phyloP scores from a whole-genome alignment of 2,888 invertebrate species.

The Phasia obesa region DNA sequence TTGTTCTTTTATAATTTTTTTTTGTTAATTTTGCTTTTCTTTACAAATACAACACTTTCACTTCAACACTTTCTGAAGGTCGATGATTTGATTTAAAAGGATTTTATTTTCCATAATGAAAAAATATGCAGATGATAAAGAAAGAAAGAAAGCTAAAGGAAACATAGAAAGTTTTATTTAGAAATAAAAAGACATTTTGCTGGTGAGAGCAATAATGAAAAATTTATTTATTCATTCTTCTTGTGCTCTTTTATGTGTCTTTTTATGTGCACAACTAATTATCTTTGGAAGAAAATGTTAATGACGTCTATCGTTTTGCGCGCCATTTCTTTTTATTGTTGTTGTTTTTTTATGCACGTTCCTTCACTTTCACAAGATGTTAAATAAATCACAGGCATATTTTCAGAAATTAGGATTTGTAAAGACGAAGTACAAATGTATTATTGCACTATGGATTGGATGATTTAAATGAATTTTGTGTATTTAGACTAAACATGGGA shows the following conservation, averaged over 20 bases:
- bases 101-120: slow-evolving; percentile 29
- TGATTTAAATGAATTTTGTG: no score
- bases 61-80: slow-evolving; percentile 67
- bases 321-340: not conserved
- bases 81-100: slow-evolving; percentile 46
- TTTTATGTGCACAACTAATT: slow-evolving; percentile 46
- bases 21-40: slow-evolving; percentile 34
- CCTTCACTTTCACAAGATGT: not conserved
- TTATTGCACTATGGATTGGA: no score
- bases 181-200: slow-evolving; percentile 18
- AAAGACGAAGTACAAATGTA: no score
- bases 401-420: not conserved
- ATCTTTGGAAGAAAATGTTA: slow-evolving; percentile 40
- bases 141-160: not conserved
- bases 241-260: slow-evolving; percentile 1
- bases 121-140: slow-evolving; percentile 24
- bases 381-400: slow-evolving; percentile 27
- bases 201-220: slow-evolving; percentile 40
- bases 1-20: no score
- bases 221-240: slow-evolving; percentile 54
- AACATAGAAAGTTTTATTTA: slow-evolving; percentile 12
- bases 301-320: slow-evolving; percentile 19
- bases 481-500: no score
- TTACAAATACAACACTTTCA: slow-evolving; percentile 64
- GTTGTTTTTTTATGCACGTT: not conserved